These are phyloP conservation scores for Conchocele bisecta DNA, from an alignment of 2,888 invertebrate genomes.

Conservation along the genomic window DNA sequence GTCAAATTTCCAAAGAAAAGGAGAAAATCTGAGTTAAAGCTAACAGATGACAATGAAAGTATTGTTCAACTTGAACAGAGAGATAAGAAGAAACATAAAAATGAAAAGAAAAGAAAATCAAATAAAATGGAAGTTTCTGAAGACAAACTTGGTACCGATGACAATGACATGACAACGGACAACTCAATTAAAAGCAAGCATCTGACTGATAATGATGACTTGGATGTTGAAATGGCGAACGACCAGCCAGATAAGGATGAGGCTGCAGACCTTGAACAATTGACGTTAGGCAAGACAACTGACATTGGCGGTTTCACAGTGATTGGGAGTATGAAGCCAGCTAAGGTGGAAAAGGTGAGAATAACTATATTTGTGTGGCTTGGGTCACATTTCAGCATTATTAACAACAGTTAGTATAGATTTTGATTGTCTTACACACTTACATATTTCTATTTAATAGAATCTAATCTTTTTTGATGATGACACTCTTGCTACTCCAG, in stretches of 20 bases:
- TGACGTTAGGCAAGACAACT: constrained; percentile 48
- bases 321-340: constrained; percentile 87
- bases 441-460: no score
- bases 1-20: no score
- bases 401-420: background rate
- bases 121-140: background rate
- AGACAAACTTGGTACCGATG: background rate
- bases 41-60: no score
- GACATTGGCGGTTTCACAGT: constrained; percentile 86
- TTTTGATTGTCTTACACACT: no score
- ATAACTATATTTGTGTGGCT: background rate
- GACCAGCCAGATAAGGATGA: constrained; percentile 1
- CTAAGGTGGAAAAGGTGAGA: constrained; percentile 74
- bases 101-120: constrained; percentile 3
- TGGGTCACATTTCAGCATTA: background rate
- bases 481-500: no score
- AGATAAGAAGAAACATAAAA: constrained; percentile 7
- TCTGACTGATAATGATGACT: background rate
- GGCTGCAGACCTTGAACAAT: constrained; percentile 3
- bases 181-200: constrained; percentile 11
- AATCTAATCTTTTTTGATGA: no score
- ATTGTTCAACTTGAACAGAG: no score
- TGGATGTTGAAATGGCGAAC: background rate
- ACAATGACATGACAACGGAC: background rate
- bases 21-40: no score